A percentile compares a stretch with the other conserved stretches of the same genome.
These are phyloP conservation scores for Teinopalpus imperialis DNA, from an alignment of 2,888 invertebrate species.

Conservation along the genomic window DNA sequence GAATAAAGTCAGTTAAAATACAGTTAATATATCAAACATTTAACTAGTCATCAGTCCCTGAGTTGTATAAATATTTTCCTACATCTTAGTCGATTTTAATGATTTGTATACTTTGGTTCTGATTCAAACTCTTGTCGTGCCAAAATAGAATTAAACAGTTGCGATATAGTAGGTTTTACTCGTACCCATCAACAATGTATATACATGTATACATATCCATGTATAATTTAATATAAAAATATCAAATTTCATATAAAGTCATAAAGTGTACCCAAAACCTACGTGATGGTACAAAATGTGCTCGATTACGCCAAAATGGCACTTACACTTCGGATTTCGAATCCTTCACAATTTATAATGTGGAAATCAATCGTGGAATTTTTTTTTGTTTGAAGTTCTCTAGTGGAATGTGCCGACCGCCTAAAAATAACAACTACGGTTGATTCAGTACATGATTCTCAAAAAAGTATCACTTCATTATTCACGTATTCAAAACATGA, in stretches of 20 bases:
- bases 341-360: constrained; percentile 74
- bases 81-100: constrained; percentile 80
- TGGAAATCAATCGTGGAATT: constrained; percentile 79
- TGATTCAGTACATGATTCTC: constrained; percentile 79
- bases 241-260: constrained; percentile 82
- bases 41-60: constrained; percentile 82
- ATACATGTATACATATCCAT: constrained; percentile 82
- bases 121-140: constrained; percentile 79
- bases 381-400: constrained; percentile 65
- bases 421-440: constrained; percentile 77
- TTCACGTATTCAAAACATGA: constrained; percentile 71
- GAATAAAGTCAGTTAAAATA: constrained; percentile 79
- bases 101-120: constrained; percentile 82
- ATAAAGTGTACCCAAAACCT: constrained; percentile 83
- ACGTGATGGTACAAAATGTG: constrained; percentile 81
- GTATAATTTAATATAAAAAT: constrained; percentile 82
- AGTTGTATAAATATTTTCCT: constrained; percentile 81
- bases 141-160: constrained; percentile 82
- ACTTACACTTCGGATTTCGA: constrained; percentile 70
- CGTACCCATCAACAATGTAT: constrained; percentile 81
- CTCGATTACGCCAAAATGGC: constrained; percentile 71
- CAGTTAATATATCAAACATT: constrained; percentile 81
- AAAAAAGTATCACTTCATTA: constrained; percentile 77
- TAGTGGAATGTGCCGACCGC: constrained; percentile 82
- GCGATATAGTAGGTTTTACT: constrained; percentile 79